These are phyloP conservation scores for Coptotermes formosanus DNA, from an alignment of 1,140 invertebrate genomes.

Conservation along the genomic window DNA sequence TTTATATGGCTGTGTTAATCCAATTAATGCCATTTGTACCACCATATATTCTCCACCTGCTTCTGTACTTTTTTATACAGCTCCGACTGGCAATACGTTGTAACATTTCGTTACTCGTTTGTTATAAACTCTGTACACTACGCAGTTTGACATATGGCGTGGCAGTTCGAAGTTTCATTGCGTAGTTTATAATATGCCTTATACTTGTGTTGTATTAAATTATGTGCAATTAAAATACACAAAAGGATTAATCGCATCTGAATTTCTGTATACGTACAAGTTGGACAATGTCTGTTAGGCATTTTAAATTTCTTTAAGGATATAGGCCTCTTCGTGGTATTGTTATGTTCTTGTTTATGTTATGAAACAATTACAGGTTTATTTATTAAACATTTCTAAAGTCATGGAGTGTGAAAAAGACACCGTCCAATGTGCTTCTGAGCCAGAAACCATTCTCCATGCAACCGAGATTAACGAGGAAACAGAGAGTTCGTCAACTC, in stretches of 20 bases:
- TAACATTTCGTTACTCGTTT: too few relatives aligned
- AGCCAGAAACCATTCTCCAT: neutral
- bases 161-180: too few relatives aligned
- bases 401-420: neutral
- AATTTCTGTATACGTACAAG: too few relatives aligned
- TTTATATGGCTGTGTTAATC: neutral
- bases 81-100: too few relatives aligned
- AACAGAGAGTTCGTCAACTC: neutral
- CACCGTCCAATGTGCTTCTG: neutral
- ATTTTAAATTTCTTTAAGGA: neutral
- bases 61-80: too few relatives aligned
- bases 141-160: too few relatives aligned
- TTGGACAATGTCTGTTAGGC: too few relatives aligned
- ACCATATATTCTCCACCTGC: neutral
- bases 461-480: neutral
- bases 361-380: neutral
- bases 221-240: too few relatives aligned
- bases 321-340: neutral
- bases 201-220: too few relatives aligned
- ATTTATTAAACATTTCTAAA: neutral
- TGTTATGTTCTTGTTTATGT: neutral
- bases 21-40: neutral
- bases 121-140: too few relatives aligned
- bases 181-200: too few relatives aligned
- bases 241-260: too few relatives aligned